A percentile compares a stretch with the other conserved stretches of the same genome.
Conservation (phyloP, 2,113 vertebrate species). For the Nycticebus coucang region DNA sequence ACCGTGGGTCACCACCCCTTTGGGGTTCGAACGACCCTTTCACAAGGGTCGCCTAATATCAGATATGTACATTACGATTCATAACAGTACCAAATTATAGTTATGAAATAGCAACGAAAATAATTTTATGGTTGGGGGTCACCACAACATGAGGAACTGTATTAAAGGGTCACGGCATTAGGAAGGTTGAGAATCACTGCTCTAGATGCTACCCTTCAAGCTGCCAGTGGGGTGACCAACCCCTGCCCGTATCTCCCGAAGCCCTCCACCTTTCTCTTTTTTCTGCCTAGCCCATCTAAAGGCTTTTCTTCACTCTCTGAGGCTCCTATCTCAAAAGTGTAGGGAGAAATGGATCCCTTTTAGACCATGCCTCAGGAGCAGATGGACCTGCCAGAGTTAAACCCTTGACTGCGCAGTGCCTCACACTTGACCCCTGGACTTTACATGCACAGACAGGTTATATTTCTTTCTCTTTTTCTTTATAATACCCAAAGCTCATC, state of each 20-base stretch:
- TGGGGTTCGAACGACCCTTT: no score
- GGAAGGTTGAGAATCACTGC: no score
- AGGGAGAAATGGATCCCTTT: not conserved
- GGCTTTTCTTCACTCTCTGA: not conserved
- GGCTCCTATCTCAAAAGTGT: not conserved
- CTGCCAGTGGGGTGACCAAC: not conserved
- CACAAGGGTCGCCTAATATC: no score
- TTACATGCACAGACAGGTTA: not conserved
- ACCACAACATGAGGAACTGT: no score
- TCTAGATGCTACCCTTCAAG: not conserved
- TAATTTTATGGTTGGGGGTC: no score
- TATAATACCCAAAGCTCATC: not conserved
- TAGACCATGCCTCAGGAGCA: not conserved
- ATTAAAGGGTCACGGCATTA: no score
- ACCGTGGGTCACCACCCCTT: no score
- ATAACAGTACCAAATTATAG: no score
- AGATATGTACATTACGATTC: no score
- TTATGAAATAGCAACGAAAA: no score
- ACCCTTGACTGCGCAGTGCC: not conserved
- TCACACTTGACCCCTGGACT: not conserved
- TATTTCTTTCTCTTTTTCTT: not conserved
- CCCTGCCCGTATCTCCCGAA: not conserved
- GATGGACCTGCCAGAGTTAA: not conserved
- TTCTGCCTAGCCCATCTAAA: not conserved
- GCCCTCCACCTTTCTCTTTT: not conserved